Evolutionary conservation across 2,888 invertebrate genomes (phyloP), one percentile per base, ranked within the genome.

Genomic region (Calliphora vomitoria): DNA sequence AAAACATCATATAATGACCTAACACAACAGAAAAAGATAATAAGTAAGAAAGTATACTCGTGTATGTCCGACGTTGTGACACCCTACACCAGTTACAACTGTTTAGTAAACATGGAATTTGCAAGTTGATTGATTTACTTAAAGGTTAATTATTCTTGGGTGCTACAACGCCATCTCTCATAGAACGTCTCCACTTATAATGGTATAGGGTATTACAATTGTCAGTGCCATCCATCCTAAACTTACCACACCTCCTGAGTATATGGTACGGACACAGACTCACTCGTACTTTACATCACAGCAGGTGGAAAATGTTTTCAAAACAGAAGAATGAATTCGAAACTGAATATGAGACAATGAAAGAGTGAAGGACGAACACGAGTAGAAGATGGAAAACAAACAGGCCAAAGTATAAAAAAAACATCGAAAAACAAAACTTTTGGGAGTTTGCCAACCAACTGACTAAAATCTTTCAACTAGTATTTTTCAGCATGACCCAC

Each of bases 401-500:
- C 75, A 71, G 69, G n/a, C 35, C 76, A 41, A 53, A 84, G 68
- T n/a, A 79, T 3, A 58, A 58, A 64, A 78, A 64, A 50, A 58
- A 25, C 20, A 58, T 10, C 25, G 4, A 44, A 68, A 64, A 71
- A 47, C 38, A 53, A 41, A 62, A 62, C 50, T 69, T 80, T 80
- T 85, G 84, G 79, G 68, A 80, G 58, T 85, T 80, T 81, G 81
- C 80, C 81, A 86, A 74, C 20, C 66, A 55, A 60, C 55, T 15
- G n/a, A 66, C 66, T 20, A 74, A 44, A 72, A 41, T 41, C 53
- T 58, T 41, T 72, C 20, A 72, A 58, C 35, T 58, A 72, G 55
- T 55, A 60, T 38, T 53, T 75, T 47, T 38, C 25, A 15, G 18
- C 68, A 35, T 68, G 25, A 10, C 41, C 64, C 31, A 31, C 53